Percentiles rank a stretch among this genome's conserved stretches.
phyloP scores from a whole-genome alignment of 1,140 invertebrate genomes.

The Orchesella cincta region DNA sequence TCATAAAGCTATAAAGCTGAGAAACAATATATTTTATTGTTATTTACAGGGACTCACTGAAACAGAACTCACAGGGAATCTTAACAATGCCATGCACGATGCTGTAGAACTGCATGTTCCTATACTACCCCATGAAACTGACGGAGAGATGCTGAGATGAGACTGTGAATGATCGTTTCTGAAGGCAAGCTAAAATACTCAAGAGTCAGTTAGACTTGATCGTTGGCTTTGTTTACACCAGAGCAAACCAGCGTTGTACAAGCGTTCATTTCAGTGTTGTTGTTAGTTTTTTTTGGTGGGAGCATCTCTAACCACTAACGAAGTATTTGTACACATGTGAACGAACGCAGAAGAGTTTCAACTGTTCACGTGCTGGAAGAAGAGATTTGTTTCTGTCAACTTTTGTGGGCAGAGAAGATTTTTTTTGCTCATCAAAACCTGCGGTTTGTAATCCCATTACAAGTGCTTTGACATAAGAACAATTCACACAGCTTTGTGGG shows the following conservation, averaged over 20 bases:
- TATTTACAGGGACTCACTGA: slow-evolving; percentile 3
- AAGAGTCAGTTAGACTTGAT: too few relatives aligned
- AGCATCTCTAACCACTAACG: background rate
- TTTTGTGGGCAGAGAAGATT: background rate
- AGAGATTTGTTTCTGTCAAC: slow-evolving; percentile 15
- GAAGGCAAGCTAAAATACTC: too few relatives aligned
- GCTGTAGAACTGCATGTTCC: too few relatives aligned
- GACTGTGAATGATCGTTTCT: too few relatives aligned
- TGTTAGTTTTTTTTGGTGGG: background rate
- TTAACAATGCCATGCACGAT: too few relatives aligned
- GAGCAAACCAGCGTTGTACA: too few relatives aligned
- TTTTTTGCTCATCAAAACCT: background rate
- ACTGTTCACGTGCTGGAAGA: background rate
- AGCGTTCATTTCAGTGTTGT: background rate
- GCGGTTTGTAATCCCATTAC: too few relatives aligned
- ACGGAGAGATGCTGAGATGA: background rate
- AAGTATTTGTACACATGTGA: background rate
- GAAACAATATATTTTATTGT: background rate
- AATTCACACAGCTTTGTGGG: too few relatives aligned
- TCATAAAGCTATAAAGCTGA: background rate
- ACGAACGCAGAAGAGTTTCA: background rate
- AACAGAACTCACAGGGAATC: too few relatives aligned
- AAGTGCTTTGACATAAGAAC: too few relatives aligned
- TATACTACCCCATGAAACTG: too few relatives aligned
- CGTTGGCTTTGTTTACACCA: too few relatives aligned